Base-by-base conservation (phyloP, 53 echinoderm and acorn worm species). In the Crossaster papposus region DNA sequence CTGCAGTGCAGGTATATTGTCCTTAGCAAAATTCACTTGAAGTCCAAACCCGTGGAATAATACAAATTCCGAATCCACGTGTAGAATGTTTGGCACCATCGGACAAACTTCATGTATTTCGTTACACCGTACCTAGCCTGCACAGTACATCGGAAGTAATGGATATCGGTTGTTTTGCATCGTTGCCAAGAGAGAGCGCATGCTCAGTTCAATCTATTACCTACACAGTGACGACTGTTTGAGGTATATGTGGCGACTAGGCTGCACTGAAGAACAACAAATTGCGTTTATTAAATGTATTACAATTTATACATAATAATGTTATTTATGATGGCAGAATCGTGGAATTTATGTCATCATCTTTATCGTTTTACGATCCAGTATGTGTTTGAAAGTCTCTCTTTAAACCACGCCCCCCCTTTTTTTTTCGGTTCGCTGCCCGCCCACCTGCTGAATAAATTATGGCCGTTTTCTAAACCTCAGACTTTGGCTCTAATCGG, bases 161-260 rank as follows among this genome's bases (percentile, higher is more conserved):
- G 28, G 22, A 26, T 68, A 26, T 26, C 51, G 38, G 84, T 84
- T 84, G 88, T 86, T 91, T 81, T 72, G 81, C 30, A 84, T 80
- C 88, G 92, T 92, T 92, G 92, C 92, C 82, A 92, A 92, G 92
- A 88, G 88, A 92, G 92, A 74, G 88, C 92, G 92, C 92, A 92
- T 92, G 92, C 81, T 88, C 88, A 92, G 88, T 77, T 64, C 88
- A 88, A 88, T 88, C 77, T 83, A 78, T 38, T 26, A 78, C 37
- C 75, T 44, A 18, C 36, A 1, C 7, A 12, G 36, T 26, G 33
- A 58, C 64, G 87, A 77, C 87, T 63, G 64, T 87, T 77, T 82
- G 14, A 36, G 37, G 82, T 65, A 14, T 1, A 6, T 17, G 18
- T 22, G 10, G 36, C 31, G 34, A 30, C 6, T 9, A 10, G 34